Evolutionary conservation across 2,888 invertebrate genomes (phyloP).

Genomic region (Uropetala carovei): DNA sequence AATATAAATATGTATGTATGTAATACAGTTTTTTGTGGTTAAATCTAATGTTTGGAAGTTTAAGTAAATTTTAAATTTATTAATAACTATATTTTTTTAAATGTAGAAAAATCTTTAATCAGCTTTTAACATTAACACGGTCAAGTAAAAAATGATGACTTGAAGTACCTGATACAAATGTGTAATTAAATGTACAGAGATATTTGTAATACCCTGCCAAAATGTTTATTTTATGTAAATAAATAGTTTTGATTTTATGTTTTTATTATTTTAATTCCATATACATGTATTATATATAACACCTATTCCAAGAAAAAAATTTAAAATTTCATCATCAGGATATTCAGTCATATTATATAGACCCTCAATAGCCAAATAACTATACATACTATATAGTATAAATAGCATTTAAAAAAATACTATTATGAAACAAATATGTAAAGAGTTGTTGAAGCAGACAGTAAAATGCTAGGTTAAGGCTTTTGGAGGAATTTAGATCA

Average conservation of each 20-base stretch:
- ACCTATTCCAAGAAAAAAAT: too few relatives aligned
- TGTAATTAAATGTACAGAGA: background rate
- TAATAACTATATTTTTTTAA: background rate
- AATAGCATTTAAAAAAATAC: too few relatives aligned
- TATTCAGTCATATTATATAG: too few relatives aligned
- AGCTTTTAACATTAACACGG: background rate
- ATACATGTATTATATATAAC: too few relatives aligned
- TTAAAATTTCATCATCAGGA: too few relatives aligned
- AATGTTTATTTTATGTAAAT: background rate
- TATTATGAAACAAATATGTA: too few relatives aligned
- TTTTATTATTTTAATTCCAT: background rate
- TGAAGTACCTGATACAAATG: constrained; percentile 32
- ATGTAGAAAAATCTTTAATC: background rate
- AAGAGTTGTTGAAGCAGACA: too few relatives aligned
- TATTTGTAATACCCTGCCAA: background rate
- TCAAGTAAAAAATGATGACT: background rate
- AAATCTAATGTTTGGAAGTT: background rate
- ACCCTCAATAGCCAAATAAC: too few relatives aligned
- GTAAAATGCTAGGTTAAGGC: too few relatives aligned
- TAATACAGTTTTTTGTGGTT: background rate
- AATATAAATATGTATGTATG: background rate
- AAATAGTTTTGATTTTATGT: background rate
- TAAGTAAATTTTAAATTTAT: background rate
- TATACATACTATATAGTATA: too few relatives aligned
- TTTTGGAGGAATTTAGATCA: too few relatives aligned